A percentile compares a stretch with the other conserved stretches of the same genome.
These are phyloP conservation scores for Saccopteryx leptura DNA, from an alignment of 2,113 vertebrate genomes.

Conservation along the genomic window DNA sequence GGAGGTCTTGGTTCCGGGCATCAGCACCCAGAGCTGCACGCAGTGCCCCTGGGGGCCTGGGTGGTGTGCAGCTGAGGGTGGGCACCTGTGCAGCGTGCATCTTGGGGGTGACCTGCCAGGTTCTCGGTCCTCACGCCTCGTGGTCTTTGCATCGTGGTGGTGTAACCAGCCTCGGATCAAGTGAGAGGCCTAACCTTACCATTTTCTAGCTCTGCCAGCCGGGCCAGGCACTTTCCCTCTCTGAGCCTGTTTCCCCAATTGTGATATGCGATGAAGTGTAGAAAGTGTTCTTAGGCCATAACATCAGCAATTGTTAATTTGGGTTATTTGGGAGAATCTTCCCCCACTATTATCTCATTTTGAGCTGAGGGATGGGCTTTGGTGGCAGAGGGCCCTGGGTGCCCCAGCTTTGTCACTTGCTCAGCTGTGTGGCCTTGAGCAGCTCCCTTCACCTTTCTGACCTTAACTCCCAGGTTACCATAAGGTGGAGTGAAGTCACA, in stretches of 20 bases:
- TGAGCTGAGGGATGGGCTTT: background rate
- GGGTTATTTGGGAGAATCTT: background rate
- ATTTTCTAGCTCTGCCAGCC: background rate
- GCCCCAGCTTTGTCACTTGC: background rate
- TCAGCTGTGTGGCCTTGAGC: conserved; percentile 16
- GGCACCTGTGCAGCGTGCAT: rapidly evolving
- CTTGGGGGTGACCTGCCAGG: background rate
- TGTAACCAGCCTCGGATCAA: background rate
- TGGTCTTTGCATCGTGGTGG: background rate
- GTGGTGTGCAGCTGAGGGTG: rapidly evolving
- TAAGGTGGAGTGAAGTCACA: background rate
- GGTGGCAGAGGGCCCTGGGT: background rate
- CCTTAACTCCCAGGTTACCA: background rate
- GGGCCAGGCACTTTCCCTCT: background rate
- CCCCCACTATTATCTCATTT: background rate
- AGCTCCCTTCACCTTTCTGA: background rate
- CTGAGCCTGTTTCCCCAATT: conserved; percentile 42
- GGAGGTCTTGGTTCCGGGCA: background rate
- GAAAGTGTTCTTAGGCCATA: background rate
- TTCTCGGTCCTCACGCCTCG: background rate
- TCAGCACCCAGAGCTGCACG: background rate
- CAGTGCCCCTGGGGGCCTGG: background rate
- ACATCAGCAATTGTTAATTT: background rate
- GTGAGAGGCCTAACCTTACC: background rate
- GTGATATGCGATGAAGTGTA: background rate